Conservation (phyloP, 1,140 invertebrate species). For the Drosophila ficusphila region DNA sequence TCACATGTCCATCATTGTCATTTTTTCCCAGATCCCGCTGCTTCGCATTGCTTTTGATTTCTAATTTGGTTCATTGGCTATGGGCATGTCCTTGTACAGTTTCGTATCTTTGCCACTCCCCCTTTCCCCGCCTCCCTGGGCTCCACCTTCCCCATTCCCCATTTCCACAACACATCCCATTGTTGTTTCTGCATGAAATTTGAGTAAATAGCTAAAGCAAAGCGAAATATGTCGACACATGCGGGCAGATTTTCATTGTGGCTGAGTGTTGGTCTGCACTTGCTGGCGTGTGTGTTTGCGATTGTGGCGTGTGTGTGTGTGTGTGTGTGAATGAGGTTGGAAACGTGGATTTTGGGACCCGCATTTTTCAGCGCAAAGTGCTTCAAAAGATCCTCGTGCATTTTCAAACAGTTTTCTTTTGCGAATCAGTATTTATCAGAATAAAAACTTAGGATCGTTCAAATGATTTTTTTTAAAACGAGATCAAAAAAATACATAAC, state of each 20-base stretch:
- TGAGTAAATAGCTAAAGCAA: conserved; percentile 67
- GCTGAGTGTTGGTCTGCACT: conserved; percentile 12
- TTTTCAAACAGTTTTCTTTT: neutral
- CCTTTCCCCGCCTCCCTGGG: neutral
- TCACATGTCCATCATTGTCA: conserved; percentile 35
- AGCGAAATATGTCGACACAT: conserved; percentile 67
- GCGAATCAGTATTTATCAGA: too few relatives aligned
- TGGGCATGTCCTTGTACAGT: conserved; percentile 8
- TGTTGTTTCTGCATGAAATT: conserved; percentile 64
- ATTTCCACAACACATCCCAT: conserved; percentile 1
- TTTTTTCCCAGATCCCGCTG: conserved; percentile 11
- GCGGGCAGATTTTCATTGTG: conserved; percentile 43
- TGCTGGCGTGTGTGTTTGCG: conserved; percentile 1
- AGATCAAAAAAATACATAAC: neutral
- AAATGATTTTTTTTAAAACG: too few relatives aligned
- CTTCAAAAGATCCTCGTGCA: conserved; percentile 8
- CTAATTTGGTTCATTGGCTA: conserved; percentile 73
- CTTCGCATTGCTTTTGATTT: conserved; percentile 56
- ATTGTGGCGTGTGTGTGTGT: conserved; percentile 3
- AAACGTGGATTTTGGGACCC: conserved; percentile 66
- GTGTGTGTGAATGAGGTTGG: conserved; percentile 7
- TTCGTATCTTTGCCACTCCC: neutral
- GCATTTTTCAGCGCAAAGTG: conserved; percentile 49
- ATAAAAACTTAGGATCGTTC: too few relatives aligned
- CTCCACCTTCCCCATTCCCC: neutral